Conservation (phyloP, 2,797 vertebrate genomes). For the Loris lydekkerianus region DNA sequence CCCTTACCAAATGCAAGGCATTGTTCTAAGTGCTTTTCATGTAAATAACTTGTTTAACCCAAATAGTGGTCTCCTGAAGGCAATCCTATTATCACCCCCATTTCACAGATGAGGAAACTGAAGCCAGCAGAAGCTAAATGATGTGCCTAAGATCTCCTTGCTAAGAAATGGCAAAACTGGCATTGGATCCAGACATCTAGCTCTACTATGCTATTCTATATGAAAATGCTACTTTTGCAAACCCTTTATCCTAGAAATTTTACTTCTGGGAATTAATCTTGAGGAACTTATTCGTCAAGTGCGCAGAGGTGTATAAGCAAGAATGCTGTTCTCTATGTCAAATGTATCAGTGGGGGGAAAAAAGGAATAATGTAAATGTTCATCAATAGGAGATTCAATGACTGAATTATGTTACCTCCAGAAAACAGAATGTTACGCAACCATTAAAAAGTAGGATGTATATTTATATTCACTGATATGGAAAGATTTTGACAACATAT, state of each 20-base stretch:
- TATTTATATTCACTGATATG: conserved; percentile 83
- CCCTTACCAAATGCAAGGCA: background rate
- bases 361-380: conserved; percentile 52
- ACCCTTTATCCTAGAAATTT: conserved; percentile 57
- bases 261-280: conserved; percentile 50
- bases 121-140: conserved; percentile 20
- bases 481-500: conserved; percentile 84
- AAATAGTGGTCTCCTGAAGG: background rate
- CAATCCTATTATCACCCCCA: background rate
- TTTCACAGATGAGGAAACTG: conserved; percentile 64
- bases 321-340: conserved; percentile 23
- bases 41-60: background rate
- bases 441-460: conserved; percentile 82
- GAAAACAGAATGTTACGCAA: conserved; percentile 78
- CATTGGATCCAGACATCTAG: background rate
- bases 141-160: conserved; percentile 4
- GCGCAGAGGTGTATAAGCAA: background rate
- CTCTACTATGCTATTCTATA: background rate
- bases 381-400: conserved; percentile 55
- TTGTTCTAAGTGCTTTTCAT: background rate
- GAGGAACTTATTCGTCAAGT: conserved; percentile 63
- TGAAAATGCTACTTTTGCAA: conserved; percentile 48
- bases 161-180: background rate
- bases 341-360: background rate
- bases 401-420: conserved; percentile 63